Conservation (phyloP, 2,797 vertebrate species). For the Danio jaintianensis region DNA sequence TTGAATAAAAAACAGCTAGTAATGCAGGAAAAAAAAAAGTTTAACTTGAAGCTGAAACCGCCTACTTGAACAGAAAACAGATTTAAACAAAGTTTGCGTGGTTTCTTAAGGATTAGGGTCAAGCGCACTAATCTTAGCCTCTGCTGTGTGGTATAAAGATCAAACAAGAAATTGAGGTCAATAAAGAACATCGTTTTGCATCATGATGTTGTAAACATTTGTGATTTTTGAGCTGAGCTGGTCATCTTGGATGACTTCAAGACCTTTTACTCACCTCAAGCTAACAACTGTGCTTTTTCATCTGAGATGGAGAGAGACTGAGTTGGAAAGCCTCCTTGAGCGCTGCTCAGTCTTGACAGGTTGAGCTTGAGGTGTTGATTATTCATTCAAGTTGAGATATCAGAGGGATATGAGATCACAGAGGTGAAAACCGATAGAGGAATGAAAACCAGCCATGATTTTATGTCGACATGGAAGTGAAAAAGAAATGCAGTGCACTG, state of each 20-base stretch:
- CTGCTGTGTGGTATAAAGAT: background rate
- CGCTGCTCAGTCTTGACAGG: background rate
- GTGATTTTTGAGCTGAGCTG: background rate
- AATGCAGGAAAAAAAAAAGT: background rate
- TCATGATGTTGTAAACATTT: background rate
- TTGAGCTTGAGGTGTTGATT: constrained; percentile 27
- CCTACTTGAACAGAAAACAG: background rate
- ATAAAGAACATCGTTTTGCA: background rate
- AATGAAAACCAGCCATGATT: background rate
- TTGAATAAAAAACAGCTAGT: constrained; percentile 6
- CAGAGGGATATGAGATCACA: background rate
- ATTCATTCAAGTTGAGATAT: constrained; percentile 35
- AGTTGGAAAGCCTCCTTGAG: background rate
- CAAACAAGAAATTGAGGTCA: background rate
- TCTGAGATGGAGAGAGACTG: background rate
- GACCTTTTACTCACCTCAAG: background rate
- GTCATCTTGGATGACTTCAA: background rate
- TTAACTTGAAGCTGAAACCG: background rate
- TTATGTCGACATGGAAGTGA: background rate
- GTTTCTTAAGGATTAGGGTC: background rate
- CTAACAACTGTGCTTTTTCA: background rate
- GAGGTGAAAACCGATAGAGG: constrained; percentile 9
- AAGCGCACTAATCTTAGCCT: background rate
- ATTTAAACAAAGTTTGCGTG: background rate
- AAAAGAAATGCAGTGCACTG: background rate